phyloP scores from a whole-genome alignment of 2,113 vertebrate species.

The Pandion haliaetus region DNA sequence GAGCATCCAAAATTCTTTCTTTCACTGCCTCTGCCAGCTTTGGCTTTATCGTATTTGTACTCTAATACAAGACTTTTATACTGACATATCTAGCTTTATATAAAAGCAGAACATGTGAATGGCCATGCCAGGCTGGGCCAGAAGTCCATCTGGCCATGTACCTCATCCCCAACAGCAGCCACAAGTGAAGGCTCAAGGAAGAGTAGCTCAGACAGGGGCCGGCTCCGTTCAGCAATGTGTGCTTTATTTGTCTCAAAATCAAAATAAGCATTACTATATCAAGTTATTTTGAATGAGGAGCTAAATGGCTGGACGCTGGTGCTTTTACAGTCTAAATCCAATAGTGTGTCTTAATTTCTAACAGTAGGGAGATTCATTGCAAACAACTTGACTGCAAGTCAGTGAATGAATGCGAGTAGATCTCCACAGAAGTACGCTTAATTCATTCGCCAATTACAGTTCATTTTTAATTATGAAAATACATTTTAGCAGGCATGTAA shows the following conservation, averaged over 20 bases:
- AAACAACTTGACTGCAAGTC: background rate
- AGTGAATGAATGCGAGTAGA: background rate
- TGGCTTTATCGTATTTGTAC: background rate
- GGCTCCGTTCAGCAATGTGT: rapidly evolving
- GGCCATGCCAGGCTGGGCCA: background rate
- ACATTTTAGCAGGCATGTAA: background rate
- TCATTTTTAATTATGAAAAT: background rate
- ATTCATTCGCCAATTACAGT: background rate
- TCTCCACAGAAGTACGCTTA: background rate
- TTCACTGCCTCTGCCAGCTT: background rate
- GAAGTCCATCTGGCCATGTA: rapidly evolving
- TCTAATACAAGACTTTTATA: background rate
- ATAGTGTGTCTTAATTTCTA: background rate
- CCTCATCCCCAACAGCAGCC: background rate
- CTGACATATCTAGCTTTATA: background rate
- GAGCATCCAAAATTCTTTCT: background rate
- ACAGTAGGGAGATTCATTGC: background rate
- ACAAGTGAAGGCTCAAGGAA: background rate
- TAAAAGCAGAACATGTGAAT: background rate
- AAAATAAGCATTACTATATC: background rate
- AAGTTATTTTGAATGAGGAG: background rate
- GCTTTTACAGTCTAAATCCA: background rate
- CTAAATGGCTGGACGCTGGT: background rate
- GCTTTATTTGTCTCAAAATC: background rate
- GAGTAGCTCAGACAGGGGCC: background rate